Evolutionary conservation across 2,797 vertebrate genomes (phyloP).

Genomic region (Notamacropus eugenii): DNA sequence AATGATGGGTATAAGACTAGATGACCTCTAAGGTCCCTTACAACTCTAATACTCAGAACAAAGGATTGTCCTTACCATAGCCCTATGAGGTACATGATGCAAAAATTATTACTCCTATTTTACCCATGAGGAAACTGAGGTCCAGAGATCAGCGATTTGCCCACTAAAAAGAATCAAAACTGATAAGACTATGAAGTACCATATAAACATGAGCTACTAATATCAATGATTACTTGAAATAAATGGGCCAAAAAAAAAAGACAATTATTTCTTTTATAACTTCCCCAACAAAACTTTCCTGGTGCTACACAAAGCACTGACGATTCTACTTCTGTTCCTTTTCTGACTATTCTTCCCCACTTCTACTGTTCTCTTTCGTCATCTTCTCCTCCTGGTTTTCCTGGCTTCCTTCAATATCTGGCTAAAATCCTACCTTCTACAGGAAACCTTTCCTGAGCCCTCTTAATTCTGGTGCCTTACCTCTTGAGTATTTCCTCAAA

Average conservation of each 20-base stretch:
- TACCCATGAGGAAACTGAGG: neutral
- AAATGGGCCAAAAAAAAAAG: neutral
- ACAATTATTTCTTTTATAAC: neutral
- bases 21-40: neutral
- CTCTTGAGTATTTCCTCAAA: neutral
- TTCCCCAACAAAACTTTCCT: neutral
- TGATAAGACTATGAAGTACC: neutral
- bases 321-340: neutral
- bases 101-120: neutral
- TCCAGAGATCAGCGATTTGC: neutral
- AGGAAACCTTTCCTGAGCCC: neutral
- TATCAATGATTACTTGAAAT: neutral
- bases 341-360: neutral
- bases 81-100: neutral
- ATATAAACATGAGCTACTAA: neutral
- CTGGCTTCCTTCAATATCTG: neutral
- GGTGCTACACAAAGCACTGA: neutral
- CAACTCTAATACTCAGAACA: neutral
- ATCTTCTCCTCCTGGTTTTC: neutral
- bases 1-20: neutral
- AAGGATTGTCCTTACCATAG: neutral
- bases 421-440: neutral
- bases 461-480: neutral
- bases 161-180: neutral
- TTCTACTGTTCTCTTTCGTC: neutral